phyloP scores from a whole-genome alignment of 2,888 invertebrate genomes.

The Drosophila picticornis region DNA sequence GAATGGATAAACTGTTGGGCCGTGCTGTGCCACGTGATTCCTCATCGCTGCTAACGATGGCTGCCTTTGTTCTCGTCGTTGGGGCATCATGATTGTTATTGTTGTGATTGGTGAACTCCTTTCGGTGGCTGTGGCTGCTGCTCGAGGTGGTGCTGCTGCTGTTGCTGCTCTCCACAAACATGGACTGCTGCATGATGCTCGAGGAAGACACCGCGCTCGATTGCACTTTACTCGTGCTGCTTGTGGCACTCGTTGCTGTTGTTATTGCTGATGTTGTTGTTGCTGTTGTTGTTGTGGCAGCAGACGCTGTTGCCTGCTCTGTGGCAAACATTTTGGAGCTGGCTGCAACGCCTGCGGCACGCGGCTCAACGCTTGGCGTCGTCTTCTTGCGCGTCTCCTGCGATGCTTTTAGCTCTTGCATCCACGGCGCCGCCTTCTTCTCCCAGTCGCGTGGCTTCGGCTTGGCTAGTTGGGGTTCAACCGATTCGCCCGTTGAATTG shows the following conservation, averaged over 20 bases:
- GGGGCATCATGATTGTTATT: constrained; percentile 57
- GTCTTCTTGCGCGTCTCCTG: constrained; percentile 86
- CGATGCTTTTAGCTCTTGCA: constrained; percentile 92
- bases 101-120: constrained; percentile 40
- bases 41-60: constrained; percentile 66
- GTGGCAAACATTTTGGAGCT: constrained; percentile 70
- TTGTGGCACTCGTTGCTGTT: constrained; percentile 55
- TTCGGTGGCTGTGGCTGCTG: constrained; percentile 58
- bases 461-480: constrained; percentile 86
- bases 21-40: constrained; percentile 76
- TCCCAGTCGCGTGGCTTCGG: constrained; percentile 90
- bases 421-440: constrained; percentile 92
- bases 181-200: constrained; percentile 76
- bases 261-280: constrained; percentile 37
- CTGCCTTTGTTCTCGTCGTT: constrained; percentile 33
- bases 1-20: constrained; percentile 82
- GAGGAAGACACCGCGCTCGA: constrained; percentile 80
- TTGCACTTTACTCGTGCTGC: constrained; percentile 78
- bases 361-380: constrained; percentile 83
- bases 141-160: constrained; percentile 27
- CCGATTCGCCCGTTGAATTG: constrained; percentile 78
- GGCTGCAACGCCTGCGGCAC: constrained; percentile 47
- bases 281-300: constrained; percentile 49
- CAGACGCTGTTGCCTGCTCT: constrained; percentile 55
- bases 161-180: constrained; percentile 74